These are phyloP conservation scores for Masticophis lateralis DNA, from an alignment of 2,797 vertebrate genomes.

Conservation along the genomic window DNA sequence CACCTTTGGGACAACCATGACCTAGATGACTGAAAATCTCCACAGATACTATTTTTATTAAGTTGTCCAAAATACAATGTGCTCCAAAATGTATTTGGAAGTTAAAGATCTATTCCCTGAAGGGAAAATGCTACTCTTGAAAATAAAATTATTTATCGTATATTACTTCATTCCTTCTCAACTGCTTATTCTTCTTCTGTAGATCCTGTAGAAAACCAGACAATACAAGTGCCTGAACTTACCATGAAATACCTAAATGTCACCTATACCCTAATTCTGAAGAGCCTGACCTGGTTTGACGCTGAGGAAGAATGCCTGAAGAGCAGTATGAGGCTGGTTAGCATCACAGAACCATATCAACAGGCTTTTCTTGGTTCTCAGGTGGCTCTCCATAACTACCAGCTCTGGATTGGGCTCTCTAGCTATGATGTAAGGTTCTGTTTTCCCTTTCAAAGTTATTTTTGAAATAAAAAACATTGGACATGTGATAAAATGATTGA, in stretches of 20 bases:
- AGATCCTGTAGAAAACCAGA: slow-evolving; percentile 60
- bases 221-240: slow-evolving; percentile 66
- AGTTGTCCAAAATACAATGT: background rate
- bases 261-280: slow-evolving; percentile 79
- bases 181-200: slow-evolving; percentile 40
- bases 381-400: slow-evolving; percentile 65
- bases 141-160: background rate
- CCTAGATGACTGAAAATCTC: background rate
- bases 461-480: slow-evolving; percentile 4
- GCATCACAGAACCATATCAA: slow-evolving; percentile 80
- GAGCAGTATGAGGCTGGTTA: slow-evolving; percentile 82
- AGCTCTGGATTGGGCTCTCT: slow-evolving; percentile 91
- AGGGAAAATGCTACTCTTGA: background rate
- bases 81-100: background rate
- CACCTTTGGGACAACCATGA: background rate
- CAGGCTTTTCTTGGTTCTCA: slow-evolving; percentile 82
- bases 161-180: slow-evolving; percentile 14
- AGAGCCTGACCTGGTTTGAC: slow-evolving; percentile 84
- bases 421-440: slow-evolving; percentile 83
- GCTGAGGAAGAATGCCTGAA: slow-evolving; percentile 76
- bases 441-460: slow-evolving; percentile 10
- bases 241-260: slow-evolving; percentile 72
- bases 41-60: background rate
- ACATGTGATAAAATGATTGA: background rate
- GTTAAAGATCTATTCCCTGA: background rate